Conservation (phyloP, 2,113 vertebrate genomes). For the Mustela lutreola region DNA sequence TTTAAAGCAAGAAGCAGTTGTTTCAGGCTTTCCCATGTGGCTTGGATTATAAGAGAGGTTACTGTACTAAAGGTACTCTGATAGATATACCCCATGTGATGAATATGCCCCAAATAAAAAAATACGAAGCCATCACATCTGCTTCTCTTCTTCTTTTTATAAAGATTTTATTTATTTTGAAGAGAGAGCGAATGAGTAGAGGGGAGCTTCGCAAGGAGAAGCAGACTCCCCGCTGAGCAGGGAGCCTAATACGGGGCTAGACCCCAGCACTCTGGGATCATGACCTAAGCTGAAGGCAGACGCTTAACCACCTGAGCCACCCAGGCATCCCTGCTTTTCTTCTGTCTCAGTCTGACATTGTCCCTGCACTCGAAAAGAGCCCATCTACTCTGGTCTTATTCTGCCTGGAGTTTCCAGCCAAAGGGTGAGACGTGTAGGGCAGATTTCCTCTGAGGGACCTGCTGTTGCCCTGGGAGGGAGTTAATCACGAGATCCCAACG, state of each 20-base stretch:
- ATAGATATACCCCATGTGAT: not conserved
- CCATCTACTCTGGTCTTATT: not conserved
- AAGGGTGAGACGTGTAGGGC: not conserved
- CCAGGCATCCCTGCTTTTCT: not conserved
- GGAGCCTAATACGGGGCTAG: not conserved
- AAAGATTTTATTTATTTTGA: not conserved
- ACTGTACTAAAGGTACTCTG: not conserved
- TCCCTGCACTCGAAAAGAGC: not conserved
- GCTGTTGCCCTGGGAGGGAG: not conserved
- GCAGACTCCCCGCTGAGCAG: not conserved
- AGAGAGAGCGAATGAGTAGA: not conserved
- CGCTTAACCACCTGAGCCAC: not conserved
- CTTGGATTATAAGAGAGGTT: conserved; percentile 23
- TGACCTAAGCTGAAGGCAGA: not conserved
- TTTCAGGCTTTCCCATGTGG: not conserved
- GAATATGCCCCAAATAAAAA: not conserved
- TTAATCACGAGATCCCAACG: not conserved
- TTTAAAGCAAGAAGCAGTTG: not conserved
- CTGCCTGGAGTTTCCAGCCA: not conserved
- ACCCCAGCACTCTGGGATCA: not conserved
- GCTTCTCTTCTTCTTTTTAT: not conserved
- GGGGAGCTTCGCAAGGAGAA: not conserved
- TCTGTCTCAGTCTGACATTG: not conserved
- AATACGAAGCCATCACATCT: not conserved
- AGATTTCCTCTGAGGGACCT: not conserved